Evolutionary conservation across 2,888 invertebrate species (phyloP), one percentile per base, ranked within the genome.

Genomic region (Stramonita haemastoma): DNA sequence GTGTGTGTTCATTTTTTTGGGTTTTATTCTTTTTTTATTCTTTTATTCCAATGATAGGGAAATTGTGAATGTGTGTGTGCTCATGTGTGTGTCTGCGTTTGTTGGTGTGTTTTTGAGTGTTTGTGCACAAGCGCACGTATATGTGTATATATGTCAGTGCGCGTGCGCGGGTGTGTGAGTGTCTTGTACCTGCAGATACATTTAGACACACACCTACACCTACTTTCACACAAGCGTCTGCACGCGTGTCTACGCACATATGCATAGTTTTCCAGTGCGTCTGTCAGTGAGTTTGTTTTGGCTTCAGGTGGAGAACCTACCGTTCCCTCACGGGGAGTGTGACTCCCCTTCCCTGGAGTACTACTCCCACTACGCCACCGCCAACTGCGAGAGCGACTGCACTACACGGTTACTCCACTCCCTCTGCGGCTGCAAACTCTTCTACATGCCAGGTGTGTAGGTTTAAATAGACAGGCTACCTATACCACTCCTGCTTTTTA

Each of bases 301-400:
- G 46, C 84, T 90, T 1, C 77, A 93, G 93, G 90, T 93, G n/a
- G 90, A 91, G 57, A 93, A 93, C 77, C 90, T 93, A 22, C 93
- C 92, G 0, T 36, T 90, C 29, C 93, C 93, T 0, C 90, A 93
- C n/a, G 93, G 93, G 0, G 90, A 90, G 13, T 93, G 93, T 87
- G 90, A 90, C 17, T 90, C 90, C 0, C 89, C 84, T 36, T 2
- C 46, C 0, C 90, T 94, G 32, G 77, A 86, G 13, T 91, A 92
- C 15, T 91, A 92, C 22, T 84, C 83, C 17, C 77, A 83, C 17
- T 94, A 93, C 81, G 90, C 91, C 0, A 89, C 90, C 8, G 92
- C 92, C 36, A 91, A 89, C 57, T 94, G 94, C 87, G 90, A 92
- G 57, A 29, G 93, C 60, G 93, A 94, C 36, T 94, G 93, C 86